These are phyloP conservation scores for Leptosomus discolor DNA, from an alignment of 2,113 vertebrate species.

Conservation along the genomic window DNA sequence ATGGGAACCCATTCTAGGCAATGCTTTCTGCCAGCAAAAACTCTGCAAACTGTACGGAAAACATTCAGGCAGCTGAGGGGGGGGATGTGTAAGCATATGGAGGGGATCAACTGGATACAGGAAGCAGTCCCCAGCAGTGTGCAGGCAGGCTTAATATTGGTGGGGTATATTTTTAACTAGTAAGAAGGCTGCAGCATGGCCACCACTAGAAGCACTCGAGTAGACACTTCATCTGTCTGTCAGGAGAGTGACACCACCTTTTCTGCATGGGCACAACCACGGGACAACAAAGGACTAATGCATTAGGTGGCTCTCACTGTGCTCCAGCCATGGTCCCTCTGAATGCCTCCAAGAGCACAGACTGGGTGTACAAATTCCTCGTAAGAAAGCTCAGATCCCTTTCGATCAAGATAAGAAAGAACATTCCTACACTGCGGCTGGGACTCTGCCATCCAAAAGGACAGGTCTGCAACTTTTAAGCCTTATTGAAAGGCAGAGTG, in stretches of 20 bases:
- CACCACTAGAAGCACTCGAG: background rate
- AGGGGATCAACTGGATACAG: background rate
- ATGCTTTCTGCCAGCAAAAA: background rate
- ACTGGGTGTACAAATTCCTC: background rate
- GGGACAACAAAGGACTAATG: background rate
- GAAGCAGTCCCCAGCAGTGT: background rate
- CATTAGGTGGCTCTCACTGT: accelerated
- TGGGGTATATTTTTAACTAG: background rate
- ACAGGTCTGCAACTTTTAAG: background rate
- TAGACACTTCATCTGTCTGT: background rate
- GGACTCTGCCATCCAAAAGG: background rate
- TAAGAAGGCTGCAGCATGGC: background rate
- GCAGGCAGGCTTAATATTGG: background rate
- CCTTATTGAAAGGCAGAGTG: background rate
- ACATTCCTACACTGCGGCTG: background rate
- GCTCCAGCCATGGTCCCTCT: background rate
- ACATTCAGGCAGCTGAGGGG: background rate
- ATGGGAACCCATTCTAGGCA: background rate
- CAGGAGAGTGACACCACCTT: accelerated
- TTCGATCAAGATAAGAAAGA: background rate
- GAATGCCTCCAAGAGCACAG: background rate
- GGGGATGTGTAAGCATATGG: background rate
- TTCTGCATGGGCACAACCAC: background rate
- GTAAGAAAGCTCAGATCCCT: background rate
- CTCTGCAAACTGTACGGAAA: background rate